Evolutionary conservation across 1,140 invertebrate genomes (phyloP), one percentile per base, ranked within the genome.

Genomic region (Varroa destructor): DNA sequence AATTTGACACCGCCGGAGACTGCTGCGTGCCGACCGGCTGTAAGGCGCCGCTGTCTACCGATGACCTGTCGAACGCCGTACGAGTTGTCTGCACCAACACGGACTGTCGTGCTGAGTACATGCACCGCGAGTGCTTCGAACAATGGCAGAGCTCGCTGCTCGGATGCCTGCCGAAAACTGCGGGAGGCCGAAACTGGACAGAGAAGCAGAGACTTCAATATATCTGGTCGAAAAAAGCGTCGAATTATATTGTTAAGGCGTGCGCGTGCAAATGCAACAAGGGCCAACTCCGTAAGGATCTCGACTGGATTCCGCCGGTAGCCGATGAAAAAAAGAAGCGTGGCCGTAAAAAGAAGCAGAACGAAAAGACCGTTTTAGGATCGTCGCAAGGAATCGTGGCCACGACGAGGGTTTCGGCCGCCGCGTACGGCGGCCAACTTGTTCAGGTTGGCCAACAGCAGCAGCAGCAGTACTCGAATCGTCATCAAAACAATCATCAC

Each of bases 171-270:
- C 3, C 3, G 3, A 90, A 92, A 77, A 88, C 88, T 6, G 91
- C 89, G 80, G 91, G 91, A 12, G 82, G 92, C 25, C 84, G 92
- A 25, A 90, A 88, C 71, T 96, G 93, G 93, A 92, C 90, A 42
- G 92, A 96, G 78, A 84, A 91, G 61, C 92, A 97, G 80, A 84
- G 92, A 25, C 85, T 89, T 74, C 92, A 96, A 81, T 94, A 97
- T 79, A 81, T 97, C 72, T 97, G 93, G 93, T 95, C 92, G 55
- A 95, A 96, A 81, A 94, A 94, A 80, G 93, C 92, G 12, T 96
- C 95, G 81, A 93, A 97, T 79, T 81, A 95, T 77, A 90, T 91
- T 46, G 91, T 57, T 89, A 92, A 84, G 86, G 88, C 75, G 87
- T 93, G 83, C 85, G 88, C 76, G 87, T 85, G 84, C 74, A 80